Conservation (phyloP, 2,888 invertebrate species). For the Adelphocoris suturalis region DNA sequence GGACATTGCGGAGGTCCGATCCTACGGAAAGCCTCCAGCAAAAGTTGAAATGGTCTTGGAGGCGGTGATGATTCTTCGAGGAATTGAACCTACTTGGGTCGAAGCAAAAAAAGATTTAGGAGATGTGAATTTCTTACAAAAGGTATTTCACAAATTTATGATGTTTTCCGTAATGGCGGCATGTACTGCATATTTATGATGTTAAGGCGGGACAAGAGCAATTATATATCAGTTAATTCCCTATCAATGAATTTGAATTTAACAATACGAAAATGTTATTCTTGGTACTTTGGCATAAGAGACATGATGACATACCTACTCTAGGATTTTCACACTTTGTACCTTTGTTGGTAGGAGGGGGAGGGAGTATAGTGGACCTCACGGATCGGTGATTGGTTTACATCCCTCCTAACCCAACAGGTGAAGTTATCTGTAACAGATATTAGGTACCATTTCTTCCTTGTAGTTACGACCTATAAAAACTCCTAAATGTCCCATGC, state of each 20-base stretch:
- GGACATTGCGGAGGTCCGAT: constrained; percentile 93
- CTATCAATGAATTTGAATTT: neutral
- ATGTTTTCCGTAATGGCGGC: neutral
- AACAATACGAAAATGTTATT: neutral
- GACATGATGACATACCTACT: no score
- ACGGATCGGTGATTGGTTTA: no score
- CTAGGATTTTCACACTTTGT: no score
- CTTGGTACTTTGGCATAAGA: no score
- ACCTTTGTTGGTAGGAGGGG: no score
- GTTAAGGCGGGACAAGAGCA: neutral
- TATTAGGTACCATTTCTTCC: no score
- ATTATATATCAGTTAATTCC: neutral
- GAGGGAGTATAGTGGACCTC: no score
- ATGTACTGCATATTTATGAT: neutral
- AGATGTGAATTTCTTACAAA: constrained; percentile 88
- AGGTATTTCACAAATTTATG: constrained; percentile 76
- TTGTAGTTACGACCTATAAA: no score
- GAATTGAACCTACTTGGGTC: constrained; percentile 90
- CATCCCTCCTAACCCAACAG: no score
- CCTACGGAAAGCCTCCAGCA: constrained; percentile 91
- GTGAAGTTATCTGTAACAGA: no score
- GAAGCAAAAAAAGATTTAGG: constrained; percentile 93
- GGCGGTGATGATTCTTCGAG: constrained; percentile 90
- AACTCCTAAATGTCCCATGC: no score
- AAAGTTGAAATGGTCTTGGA: constrained; percentile 95